Evolutionary conservation across 2,113 vertebrate genomes (phyloP).

Genomic region (Todiramphus chloris): DNA sequence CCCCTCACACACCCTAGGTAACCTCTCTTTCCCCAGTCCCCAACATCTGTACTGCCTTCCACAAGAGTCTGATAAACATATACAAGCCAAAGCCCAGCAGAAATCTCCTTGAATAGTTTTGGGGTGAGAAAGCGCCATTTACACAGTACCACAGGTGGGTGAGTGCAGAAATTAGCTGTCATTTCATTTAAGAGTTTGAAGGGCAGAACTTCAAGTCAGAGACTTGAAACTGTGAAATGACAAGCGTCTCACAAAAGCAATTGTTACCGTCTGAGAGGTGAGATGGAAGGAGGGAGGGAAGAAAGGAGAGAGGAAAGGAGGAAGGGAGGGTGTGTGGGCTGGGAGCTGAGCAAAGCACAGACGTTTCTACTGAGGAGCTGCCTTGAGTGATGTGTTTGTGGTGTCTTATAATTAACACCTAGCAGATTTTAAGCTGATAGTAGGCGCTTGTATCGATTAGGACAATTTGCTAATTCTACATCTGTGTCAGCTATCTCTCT

Average conservation of each 20-base stretch:
- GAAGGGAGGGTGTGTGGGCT: background rate
- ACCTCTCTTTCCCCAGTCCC: background rate
- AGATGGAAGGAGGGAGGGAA: background rate
- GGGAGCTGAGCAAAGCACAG: background rate
- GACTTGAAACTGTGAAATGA: background rate
- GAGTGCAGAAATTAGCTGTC: background rate
- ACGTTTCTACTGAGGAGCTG: background rate
- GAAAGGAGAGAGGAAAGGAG: background rate
- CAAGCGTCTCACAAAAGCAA: background rate
- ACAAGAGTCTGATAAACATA: background rate
- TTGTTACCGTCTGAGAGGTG: background rate
- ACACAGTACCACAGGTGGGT: background rate
- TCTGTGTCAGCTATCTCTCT: background rate
- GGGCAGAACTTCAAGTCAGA: background rate
- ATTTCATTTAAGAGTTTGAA: background rate
- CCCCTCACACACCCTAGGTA: background rate
- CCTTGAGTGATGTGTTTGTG: conserved; percentile 19
- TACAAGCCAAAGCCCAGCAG: background rate
- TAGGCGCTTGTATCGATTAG: background rate
- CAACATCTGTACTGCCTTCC: background rate
- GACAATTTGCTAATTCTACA: conserved; percentile 34
- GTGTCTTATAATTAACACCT: conserved; percentile 21
- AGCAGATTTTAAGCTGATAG: background rate
- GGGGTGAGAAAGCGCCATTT: background rate
- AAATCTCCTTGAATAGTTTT: background rate